Conservation (phyloP, 2,113 vertebrate species). For the Scophthalmus maximus region DNA sequence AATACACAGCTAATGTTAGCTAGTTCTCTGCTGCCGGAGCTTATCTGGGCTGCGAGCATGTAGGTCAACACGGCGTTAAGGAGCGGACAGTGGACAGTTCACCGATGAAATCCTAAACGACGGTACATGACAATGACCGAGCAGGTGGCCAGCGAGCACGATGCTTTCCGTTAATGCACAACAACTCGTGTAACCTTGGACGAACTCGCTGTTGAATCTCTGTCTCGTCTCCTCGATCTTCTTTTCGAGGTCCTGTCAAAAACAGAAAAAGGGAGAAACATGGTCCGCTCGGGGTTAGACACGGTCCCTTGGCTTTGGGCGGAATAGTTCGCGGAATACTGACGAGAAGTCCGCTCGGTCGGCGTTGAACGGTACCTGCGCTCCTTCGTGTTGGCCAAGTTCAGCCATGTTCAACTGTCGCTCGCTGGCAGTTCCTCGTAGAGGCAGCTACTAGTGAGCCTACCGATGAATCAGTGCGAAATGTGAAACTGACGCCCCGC, state of each 20-base stretch:
- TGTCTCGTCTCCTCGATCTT: slow-evolving; percentile 87
- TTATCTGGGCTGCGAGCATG: slow-evolving; percentile 35
- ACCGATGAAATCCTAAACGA: neutral
- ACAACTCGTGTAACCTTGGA: slow-evolving; percentile 84
- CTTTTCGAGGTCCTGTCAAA: slow-evolving; percentile 83
- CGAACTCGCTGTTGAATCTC: slow-evolving; percentile 89
- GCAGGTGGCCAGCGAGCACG: neutral
- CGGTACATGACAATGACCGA: neutral
- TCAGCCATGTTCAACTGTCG: slow-evolving; percentile 81
- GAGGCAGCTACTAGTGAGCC: slow-evolving; percentile 31
- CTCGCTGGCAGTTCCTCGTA: slow-evolving; percentile 17
- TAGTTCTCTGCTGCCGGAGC: slow-evolving; percentile 4
- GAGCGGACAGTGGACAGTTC: neutral
- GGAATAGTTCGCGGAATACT: too few relatives aligned
- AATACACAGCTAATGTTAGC: slow-evolving; percentile 20
- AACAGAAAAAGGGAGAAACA: too few relatives aligned
- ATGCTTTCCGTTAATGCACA: slow-evolving; percentile 9
- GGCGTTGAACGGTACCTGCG: slow-evolving; percentile 72
- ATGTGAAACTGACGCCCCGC: slow-evolving; percentile 52
- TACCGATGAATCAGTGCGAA: slow-evolving; percentile 68
- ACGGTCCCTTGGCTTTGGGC: too few relatives aligned
- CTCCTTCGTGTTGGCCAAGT: slow-evolving; percentile 65
- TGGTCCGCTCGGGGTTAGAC: too few relatives aligned
- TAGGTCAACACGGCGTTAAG: slow-evolving; percentile 21
- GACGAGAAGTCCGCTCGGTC: neutral